Conservation (phyloP, 2,888 invertebrate species). For the Acanthosoma haemorrhoidale region DNA sequence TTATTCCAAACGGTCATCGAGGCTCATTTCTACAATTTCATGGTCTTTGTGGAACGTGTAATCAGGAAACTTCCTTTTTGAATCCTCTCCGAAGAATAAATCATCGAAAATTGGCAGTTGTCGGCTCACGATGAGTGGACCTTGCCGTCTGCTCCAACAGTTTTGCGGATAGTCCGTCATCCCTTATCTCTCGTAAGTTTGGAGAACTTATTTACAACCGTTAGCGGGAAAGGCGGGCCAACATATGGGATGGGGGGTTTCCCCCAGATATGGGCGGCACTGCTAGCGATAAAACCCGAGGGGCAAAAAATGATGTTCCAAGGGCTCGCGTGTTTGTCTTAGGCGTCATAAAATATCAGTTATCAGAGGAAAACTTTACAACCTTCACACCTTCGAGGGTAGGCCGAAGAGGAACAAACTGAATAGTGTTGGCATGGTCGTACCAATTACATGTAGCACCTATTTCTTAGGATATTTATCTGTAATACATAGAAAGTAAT, state of each 20-base stretch:
- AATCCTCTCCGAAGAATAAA: conserved; percentile 11
- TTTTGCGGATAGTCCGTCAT: conserved; percentile 8
- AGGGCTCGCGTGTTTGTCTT: neutral
- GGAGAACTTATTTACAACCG: neutral
- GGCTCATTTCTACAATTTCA: conserved; percentile 18
- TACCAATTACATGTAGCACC: too few species aligned
- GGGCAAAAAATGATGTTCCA: neutral
- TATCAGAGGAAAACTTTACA: neutral
- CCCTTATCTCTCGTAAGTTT: neutral
- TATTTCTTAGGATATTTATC: too few species aligned
- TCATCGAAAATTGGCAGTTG: conserved; percentile 14
- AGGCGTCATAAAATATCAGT: neutral
- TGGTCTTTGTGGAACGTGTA: conserved; percentile 4
- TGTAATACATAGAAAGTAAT: too few species aligned
- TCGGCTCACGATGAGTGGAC: neutral
- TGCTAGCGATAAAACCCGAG: neutral
- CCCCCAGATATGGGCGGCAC: neutral
- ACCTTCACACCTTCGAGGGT: too few species aligned
- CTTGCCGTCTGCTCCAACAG: neutral
- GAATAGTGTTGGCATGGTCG: too few species aligned
- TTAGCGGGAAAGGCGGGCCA: neutral
- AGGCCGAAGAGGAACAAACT: too few species aligned
- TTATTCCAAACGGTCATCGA: conserved; percentile 4
- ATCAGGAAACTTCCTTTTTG: conserved; percentile 11
- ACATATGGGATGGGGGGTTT: too few species aligned